These are phyloP conservation scores for Nesogale talazaci DNA, from an alignment of 2,113 vertebrate genomes.

Conservation along the genomic window DNA sequence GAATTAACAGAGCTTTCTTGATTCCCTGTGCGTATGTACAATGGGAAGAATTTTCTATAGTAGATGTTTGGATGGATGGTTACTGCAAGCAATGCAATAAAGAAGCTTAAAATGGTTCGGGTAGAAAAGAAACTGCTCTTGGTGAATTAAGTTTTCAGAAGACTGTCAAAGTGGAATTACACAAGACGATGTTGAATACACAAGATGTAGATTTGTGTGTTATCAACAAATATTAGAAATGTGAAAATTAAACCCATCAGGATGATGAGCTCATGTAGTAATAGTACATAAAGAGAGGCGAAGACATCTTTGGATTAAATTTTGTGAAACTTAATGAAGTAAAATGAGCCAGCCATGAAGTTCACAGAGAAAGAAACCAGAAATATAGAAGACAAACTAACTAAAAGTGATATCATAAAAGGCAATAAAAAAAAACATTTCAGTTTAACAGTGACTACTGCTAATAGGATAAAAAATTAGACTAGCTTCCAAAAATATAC, in stretches of 20 bases:
- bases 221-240: not conserved
- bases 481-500: not conserved
- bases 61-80: not conserved
- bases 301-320: not conserved
- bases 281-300: not conserved
- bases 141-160: not conserved
- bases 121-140: not conserved
- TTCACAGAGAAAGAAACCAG: not conserved
- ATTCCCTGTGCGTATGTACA: not conserved
- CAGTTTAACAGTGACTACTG: not conserved
- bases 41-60: not conserved
- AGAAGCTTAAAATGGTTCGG: not conserved
- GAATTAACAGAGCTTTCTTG: not conserved
- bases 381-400: not conserved
- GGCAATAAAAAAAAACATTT: not conserved
- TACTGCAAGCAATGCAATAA: not conserved
- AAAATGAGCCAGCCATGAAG: not conserved
- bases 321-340: not conserved
- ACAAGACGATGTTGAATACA: not conserved
- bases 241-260: not conserved
- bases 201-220: not conserved
- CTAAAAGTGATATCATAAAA: not conserved
- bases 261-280: not conserved
- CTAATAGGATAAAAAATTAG: not conserved
- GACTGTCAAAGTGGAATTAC: not conserved